A percentile compares a stretch with the other conserved stretches of the same genome.
phyloP scores from a whole-genome alignment of 1,140 invertebrate species.

The Pseudomyrmex dendroicus region DNA sequence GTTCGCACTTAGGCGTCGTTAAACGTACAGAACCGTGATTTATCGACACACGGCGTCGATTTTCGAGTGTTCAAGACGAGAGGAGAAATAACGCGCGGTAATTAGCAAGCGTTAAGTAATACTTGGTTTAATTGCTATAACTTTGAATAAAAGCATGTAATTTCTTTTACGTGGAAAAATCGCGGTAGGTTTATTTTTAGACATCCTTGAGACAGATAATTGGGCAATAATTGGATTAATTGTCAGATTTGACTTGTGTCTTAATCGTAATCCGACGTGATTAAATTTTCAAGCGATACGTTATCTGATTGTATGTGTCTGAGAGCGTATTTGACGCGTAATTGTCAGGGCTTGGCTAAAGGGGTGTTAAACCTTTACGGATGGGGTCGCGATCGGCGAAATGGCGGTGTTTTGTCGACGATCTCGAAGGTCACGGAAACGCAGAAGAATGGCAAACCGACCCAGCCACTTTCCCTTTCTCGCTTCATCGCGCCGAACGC shows the following conservation, averaged over 20 bases:
- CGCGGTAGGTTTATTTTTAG: no score
- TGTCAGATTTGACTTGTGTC: not conserved
- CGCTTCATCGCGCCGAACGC: constrained; percentile 75
- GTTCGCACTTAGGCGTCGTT: constrained; percentile 50
- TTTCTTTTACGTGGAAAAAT: no score
- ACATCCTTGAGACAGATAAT: no score
- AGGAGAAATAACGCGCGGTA: not conserved
- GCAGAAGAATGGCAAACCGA: constrained; percentile 65
- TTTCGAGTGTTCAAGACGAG: not conserved
- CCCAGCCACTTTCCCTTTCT: constrained; percentile 80
- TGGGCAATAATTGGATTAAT: not conserved
- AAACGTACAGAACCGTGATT: constrained; percentile 61
- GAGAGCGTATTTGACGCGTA: not conserved
- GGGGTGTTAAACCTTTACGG: constrained; percentile 21
- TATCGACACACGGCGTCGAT: constrained; percentile 13
- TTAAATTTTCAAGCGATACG: not conserved
- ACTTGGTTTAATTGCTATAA: not conserved
- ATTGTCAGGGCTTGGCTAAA: constrained; percentile 31
- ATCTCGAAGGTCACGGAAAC: constrained; percentile 58
- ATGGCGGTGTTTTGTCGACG: constrained; percentile 49
- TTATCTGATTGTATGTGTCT: not conserved
- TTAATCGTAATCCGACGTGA: not conserved
- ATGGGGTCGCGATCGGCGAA: constrained; percentile 22
- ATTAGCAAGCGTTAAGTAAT: not conserved
- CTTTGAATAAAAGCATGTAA: not conserved